Evolutionary conservation across 2,888 invertebrate species (phyloP).

Genomic region (Hirtodrosophila confusa): DNA sequence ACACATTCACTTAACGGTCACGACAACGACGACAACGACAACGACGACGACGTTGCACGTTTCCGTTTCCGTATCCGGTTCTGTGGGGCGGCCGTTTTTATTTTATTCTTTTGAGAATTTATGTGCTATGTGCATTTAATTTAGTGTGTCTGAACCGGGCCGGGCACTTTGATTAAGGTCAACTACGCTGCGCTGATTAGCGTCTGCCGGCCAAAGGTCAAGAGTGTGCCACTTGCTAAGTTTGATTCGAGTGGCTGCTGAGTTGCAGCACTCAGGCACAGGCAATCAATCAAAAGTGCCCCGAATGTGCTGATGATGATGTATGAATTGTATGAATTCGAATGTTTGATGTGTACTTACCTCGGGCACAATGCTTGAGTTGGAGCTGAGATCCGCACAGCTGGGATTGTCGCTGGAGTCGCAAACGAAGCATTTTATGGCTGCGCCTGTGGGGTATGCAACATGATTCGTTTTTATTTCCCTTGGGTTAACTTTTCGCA

Average conservation of each 20-base stretch:
- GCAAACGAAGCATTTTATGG: slow-evolving; percentile 86
- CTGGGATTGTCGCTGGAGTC: slow-evolving; percentile 85
- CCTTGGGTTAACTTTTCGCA: too few species aligned
- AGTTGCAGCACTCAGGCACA: not conserved
- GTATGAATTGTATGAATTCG: too few species aligned
- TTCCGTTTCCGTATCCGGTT: slow-evolving; percentile 63
- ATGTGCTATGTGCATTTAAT: slow-evolving; percentile 47
- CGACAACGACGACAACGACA: slow-evolving; percentile 34
- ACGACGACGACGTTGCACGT: slow-evolving; percentile 62
- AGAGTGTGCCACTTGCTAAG: slow-evolving; percentile 10
- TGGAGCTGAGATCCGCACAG: slow-evolving; percentile 84
- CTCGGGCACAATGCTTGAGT: slow-evolving; percentile 81
- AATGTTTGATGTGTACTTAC: slow-evolving; percentile 60
- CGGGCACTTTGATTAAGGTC: slow-evolving; percentile 59
- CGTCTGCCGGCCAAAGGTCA: slow-evolving; percentile 34
- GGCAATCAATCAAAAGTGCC: too few species aligned
- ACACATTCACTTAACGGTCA: slow-evolving; percentile 40
- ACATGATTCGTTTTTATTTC: slow-evolving; percentile 16
- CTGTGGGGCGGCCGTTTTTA: not conserved
- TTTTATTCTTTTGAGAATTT: slow-evolving; percentile 34
- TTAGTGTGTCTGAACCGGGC: slow-evolving; percentile 27
- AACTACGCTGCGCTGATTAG: slow-evolving; percentile 9
- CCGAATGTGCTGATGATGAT: too few species aligned
- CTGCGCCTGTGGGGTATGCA: slow-evolving; percentile 78
- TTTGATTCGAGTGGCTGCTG: not conserved